Evolutionary conservation across 2,113 vertebrate species (phyloP).

Genomic region (Forbesichthys papilliferus): DNA sequence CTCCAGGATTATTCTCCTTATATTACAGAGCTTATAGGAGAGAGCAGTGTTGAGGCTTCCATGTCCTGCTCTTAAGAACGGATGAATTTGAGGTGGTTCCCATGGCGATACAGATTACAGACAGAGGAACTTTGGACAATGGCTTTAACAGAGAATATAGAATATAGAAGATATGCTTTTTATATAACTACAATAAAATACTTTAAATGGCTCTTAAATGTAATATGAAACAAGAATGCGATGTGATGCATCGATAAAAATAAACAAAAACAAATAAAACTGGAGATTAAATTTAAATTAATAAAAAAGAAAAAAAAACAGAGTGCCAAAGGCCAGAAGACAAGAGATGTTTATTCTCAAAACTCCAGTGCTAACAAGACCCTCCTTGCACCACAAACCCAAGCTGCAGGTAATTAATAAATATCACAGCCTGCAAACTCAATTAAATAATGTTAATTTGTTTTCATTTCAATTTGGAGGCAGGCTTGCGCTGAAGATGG

Average conservation of each 20-base stretch:
- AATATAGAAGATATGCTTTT: no score
- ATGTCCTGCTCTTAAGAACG: slow-evolving; percentile 45
- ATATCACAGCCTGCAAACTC: slow-evolving; percentile 76
- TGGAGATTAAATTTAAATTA: neutral
- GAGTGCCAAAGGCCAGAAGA: slow-evolving; percentile 40
- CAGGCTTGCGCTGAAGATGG: slow-evolving; percentile 56
- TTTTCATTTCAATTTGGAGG: slow-evolving; percentile 78
- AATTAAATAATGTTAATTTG: slow-evolving; percentile 83
- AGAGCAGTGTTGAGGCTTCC: slow-evolving; percentile 48
- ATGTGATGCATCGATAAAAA: no score
- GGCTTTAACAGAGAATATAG: no score
- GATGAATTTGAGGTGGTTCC: neutral
- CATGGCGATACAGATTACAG: slow-evolving; percentile 22
- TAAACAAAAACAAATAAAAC: no score
- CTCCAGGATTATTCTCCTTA: slow-evolving; percentile 78
- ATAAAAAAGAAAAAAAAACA: slow-evolving; percentile 33
- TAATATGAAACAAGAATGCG: no score
- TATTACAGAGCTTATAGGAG: slow-evolving; percentile 78
- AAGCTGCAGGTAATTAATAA: slow-evolving; percentile 78
- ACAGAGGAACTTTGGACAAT: slow-evolving; percentile 1
- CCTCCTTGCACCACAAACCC: slow-evolving; percentile 65
- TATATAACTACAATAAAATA: no score
- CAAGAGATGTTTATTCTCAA: slow-evolving; percentile 61
- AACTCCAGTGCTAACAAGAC: slow-evolving; percentile 40
- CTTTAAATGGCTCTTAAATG: no score